Base-by-base conservation (phyloP, 2,888 invertebrate genomes). In the Merodon equestris region DNA sequence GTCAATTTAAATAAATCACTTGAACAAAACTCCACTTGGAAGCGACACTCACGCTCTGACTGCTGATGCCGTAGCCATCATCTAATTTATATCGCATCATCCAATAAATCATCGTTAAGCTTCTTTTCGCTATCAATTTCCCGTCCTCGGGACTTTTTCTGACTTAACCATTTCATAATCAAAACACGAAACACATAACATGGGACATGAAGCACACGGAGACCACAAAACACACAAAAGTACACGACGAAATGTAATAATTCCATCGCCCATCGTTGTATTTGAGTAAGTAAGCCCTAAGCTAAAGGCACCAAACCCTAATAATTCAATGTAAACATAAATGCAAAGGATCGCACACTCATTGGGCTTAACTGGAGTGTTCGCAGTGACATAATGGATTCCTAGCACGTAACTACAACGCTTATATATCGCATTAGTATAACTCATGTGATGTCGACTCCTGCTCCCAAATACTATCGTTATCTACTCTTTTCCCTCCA, bases 291-390 rank as follows among this genome's bases (percentile, higher is more conserved):
- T 27, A 40, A n/a, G 7, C 19, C 42, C 56, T 34, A 34, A 58
- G 51, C 57, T 51, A 45, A 27, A 27, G 50, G 67, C 56, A 72
- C 36, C 47, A 61, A 67, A 51, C 66, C 72, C 36, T 51, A 72
- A 77, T 72, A 66, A 66, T 54, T 61, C 56, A 50, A 60, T 56
- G 67, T 61, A 56, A 67, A 67, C 17, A 45, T 56, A 72, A 67
- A 66, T 51, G 51, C 15, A 50, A 27, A 57, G 54, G 73, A 60
- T 60, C 60, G 44, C 48, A 60, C 38, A 58, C 40, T 56, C 44
- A 50, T 51, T 50, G 50, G 51, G 56, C 57, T 44, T 66, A 71
- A 60, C 60, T 66, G 44, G 58, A 19, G 48, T 60, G 27, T 48
- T 40, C 56, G 17, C 42, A 42, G n/a, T 42, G 44, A 9, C 56